Conservation (phyloP, 2,113 vertebrate species). For the Vireo altiloquus region DNA sequence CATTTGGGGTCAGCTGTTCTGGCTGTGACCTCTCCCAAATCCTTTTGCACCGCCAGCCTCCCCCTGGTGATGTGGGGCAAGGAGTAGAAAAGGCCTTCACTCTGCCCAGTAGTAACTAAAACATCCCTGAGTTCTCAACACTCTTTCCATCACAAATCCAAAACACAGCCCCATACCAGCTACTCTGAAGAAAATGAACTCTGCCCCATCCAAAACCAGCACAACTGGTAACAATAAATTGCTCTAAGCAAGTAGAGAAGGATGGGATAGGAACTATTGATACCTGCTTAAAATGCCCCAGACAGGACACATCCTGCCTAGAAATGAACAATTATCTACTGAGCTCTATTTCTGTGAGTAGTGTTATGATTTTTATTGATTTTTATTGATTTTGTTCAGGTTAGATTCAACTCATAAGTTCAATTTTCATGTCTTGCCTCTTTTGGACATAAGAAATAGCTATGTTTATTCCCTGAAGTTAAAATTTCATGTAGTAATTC, state of each 20-base stretch:
- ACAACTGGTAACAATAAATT: not conserved
- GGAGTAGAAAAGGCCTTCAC: not conserved
- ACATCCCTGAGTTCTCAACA: not conserved
- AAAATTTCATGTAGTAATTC: not conserved
- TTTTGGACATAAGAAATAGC: not conserved
- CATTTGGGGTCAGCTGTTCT: not conserved
- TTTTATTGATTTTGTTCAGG: not conserved
- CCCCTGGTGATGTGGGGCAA: not conserved
- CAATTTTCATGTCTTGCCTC: not conserved
- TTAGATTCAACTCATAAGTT: not conserved
- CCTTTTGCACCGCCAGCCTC: not conserved
- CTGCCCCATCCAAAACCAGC: not conserved
- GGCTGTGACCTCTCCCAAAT: not conserved
- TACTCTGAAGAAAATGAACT: not conserved
- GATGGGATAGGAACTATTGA: not conserved
- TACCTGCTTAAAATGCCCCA: not conserved
- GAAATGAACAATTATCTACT: not conserved
- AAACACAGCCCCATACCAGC: not conserved
- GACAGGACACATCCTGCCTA: not conserved
- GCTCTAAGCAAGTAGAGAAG: not conserved
- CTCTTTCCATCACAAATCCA: not conserved
- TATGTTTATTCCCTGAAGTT: not conserved
- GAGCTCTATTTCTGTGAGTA: not conserved
- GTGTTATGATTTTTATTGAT: not conserved
- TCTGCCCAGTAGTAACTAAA: not conserved